Percentiles rank a stretch among this genome's conserved stretches.
Evolutionary conservation across 2,797 vertebrate species (phyloP).

Genomic region (Myripristis murdjan): DNA sequence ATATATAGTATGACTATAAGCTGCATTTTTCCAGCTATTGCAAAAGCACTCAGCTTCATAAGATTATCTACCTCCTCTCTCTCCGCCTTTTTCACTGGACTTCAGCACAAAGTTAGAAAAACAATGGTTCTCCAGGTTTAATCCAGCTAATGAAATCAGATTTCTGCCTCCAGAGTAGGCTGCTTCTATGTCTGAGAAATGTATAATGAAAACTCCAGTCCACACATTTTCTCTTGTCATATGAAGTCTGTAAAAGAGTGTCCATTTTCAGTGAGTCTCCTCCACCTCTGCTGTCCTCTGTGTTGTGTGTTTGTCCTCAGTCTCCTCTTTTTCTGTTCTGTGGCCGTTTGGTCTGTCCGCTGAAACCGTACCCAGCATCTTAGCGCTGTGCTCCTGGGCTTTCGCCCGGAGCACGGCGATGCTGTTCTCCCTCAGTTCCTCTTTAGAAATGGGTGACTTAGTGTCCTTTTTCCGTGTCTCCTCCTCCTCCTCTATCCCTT

Average conservation of each 20-base stretch:
- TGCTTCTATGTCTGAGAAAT: too few species aligned
- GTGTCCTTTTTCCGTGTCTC: conserved; percentile 82
- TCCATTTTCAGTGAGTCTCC: conserved; percentile 48
- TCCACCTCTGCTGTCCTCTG: conserved; percentile 47
- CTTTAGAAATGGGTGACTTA: conserved; percentile 90
- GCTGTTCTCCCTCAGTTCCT: conserved; percentile 98
- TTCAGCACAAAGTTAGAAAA: too few species aligned
- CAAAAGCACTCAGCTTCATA: too few species aligned
- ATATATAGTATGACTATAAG: too few species aligned
- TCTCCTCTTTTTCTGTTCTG: conserved; percentile 43
- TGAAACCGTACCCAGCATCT: conserved; percentile 91
- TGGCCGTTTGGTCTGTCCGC: conserved; percentile 60
- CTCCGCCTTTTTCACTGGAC: too few species aligned
- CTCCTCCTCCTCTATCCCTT: conserved; percentile 78
- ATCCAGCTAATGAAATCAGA: background rate
- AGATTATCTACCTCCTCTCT: too few species aligned
- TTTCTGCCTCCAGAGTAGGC: too few species aligned
- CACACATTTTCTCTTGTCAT: conserved; percentile 15
- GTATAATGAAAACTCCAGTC: background rate
- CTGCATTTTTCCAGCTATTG: too few species aligned
- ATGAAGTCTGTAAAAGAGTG: conserved; percentile 15
- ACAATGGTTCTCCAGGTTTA: conserved; percentile 1
- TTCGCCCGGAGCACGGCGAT: conserved; percentile 95
- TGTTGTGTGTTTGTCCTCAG: conserved; percentile 37
- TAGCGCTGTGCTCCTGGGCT: conserved; percentile 98